Base-by-base conservation (phyloP, 2,113 vertebrate species). In the Aplodontia rufa region DNA sequence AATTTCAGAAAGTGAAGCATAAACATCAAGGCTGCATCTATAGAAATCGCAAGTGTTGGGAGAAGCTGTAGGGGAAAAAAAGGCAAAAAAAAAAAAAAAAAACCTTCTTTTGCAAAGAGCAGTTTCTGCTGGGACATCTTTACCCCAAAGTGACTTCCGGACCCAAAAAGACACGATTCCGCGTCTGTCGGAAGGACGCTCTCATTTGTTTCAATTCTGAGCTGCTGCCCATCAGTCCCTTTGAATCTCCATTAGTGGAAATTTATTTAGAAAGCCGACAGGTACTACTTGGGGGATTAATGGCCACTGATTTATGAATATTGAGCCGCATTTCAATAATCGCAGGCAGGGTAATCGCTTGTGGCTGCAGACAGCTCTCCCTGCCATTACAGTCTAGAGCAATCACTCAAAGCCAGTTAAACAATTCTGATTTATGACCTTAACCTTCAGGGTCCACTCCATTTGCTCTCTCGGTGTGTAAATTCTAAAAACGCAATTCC, bases 231-330 rank as follows among this genome's bases (percentile, higher is more conserved):
- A 96, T 96, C 96, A 98, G 97, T 98, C 98, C 98, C 97, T 97
- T 98, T 99, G 98, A 98, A 98, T 99, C 98, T 99, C 98, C 98
- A 98, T 99, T 99, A 99, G 98, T 91, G 97, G 97, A 98, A 98
- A 98, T 98, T 98, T 98, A 98, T 98, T 98, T 98, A 98, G 98
- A 98, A 97, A 98, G 93, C 97, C 95, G 98, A 99, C 98, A 98
- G 98, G 97, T 98, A 98, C 97, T 99, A 98, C 98, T 98, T 98
- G 96, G 98, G 98, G 98, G 96, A 98, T 99, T 98, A 99, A 98
- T 98, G 98, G 98, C 98, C 95, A 96, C 98, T 99, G 98, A 99
- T 99, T 98, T 98, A 98, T 98, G 98, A 98, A 98, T 98, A 98
- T 98, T 98, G 98, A 98, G 98, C 96, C 98, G 97, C 96, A 97